Percentiles rank a stretch among this genome's conserved stretches.
phyloP scores from a whole-genome alignment of 2,888 invertebrate genomes.

The Cheilosia soror region DNA sequence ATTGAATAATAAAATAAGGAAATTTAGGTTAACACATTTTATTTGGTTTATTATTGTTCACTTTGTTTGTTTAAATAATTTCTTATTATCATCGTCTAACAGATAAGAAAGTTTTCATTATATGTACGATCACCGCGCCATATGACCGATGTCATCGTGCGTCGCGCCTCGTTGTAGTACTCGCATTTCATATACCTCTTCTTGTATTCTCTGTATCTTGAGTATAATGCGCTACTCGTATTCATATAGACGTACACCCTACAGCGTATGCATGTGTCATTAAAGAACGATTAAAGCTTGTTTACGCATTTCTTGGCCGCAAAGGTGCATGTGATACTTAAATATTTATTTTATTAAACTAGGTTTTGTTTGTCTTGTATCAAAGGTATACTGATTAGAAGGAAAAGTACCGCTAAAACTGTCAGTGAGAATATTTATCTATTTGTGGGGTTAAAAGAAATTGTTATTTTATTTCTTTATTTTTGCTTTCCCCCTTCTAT shows the following conservation, averaged over 20 bases:
- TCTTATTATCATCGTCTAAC: constrained; percentile 46
- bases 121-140: not conserved
- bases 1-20: constrained; percentile 47
- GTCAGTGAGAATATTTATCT: constrained; percentile 11
- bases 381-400: constrained; percentile 45
- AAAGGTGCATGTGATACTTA: constrained; percentile 50
- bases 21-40: constrained; percentile 68
- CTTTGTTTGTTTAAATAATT: constrained; percentile 57
- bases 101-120: constrained; percentile 56
- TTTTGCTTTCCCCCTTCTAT: not conserved
- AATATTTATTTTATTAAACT: constrained; percentile 65
- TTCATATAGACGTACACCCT: not conserved
- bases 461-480: not conserved
- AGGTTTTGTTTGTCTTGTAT: constrained; percentile 48
- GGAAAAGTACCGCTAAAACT: constrained; percentile 31
- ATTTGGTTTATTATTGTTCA: constrained; percentile 25
- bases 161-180: not conserved
- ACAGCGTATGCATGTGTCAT: constrained; percentile 15
- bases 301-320: constrained; percentile 47
- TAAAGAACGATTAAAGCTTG: constrained; percentile 50
- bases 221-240: constrained; percentile 11
- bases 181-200: not conserved
- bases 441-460: constrained; percentile 1
- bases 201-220: not conserved
- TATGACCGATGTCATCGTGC: not conserved